Conservation (phyloP, 2,888 invertebrate species). For the Pyrrhosoma nymphula region DNA sequence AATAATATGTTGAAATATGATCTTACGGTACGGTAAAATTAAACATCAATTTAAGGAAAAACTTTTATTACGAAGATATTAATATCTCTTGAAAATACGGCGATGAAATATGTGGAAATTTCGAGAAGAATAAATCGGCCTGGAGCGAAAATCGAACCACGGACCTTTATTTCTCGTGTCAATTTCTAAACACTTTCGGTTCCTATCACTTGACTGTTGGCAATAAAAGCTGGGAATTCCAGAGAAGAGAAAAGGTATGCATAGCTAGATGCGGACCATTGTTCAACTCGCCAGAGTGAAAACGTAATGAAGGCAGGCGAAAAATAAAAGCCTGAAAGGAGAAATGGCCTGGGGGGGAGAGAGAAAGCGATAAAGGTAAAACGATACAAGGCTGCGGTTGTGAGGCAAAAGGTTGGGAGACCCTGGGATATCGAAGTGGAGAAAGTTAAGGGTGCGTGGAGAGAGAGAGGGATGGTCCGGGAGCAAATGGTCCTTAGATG, state of each 20-base stretch:
- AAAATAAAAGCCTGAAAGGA: neutral
- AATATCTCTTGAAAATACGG: no score
- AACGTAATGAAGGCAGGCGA: neutral
- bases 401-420: neutral
- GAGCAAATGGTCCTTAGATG: slow-evolving; percentile 2
- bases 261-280: neutral
- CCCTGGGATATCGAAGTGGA: neutral
- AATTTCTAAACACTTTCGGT: no score
- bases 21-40: no score
- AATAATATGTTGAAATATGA: no score
- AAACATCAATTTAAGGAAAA: no score
- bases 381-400: neutral
- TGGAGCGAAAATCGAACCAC: no score
- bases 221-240: neutral
- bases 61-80: no score
- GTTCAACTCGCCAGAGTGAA: neutral
- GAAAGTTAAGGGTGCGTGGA: neutral
- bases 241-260: neutral
- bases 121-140: no score
- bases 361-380: neutral
- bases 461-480: neutral
- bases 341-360: neutral
- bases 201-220: no score
- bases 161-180: no score
- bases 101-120: no score